phyloP scores from a whole-genome alignment of 2,888 invertebrate species.

The Oasisia sp. region DNA sequence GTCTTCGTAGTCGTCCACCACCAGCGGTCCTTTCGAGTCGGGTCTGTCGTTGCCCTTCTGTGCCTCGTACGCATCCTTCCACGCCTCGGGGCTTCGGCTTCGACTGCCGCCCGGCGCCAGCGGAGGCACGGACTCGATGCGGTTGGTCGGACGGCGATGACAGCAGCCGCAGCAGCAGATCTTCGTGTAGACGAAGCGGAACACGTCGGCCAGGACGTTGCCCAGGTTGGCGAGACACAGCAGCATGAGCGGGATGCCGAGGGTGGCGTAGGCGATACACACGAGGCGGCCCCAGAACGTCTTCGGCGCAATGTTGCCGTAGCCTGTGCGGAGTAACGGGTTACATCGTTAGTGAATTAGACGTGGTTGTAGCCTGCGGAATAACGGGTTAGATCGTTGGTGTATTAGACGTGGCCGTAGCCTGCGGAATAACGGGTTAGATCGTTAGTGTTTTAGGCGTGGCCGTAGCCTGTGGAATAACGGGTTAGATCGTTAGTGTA shows the following conservation, averaged over 20 bases:
- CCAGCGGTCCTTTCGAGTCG: constrained; percentile 44
- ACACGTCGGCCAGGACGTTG: constrained; percentile 67
- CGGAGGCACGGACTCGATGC: constrained; percentile 29
- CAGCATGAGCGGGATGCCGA: constrained; percentile 69
- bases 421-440: not conserved
- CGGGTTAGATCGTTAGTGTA: not conserved
- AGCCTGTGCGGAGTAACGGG: too few species aligned
- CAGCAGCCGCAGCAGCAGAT: constrained; percentile 63
- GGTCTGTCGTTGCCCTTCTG: constrained; percentile 23
- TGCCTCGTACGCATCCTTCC: constrained; percentile 38
- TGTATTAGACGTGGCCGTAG: too few species aligned
- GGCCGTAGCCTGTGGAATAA: too few species aligned
- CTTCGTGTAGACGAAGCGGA: constrained; percentile 42
- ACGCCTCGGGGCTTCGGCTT: constrained; percentile 38
- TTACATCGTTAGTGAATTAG: too few species aligned
- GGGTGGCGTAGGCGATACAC: constrained; percentile 65
- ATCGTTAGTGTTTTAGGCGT: too few species aligned
- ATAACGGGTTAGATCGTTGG: too few species aligned
- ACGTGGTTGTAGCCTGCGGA: too few species aligned
- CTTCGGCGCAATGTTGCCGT: constrained; percentile 65
- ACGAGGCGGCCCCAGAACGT: constrained; percentile 65
- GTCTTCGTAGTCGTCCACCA: constrained; percentile 51
- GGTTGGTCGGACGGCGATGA: constrained; percentile 35
- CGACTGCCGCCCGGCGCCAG: constrained; percentile 30
- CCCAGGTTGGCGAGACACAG: constrained; percentile 69